phyloP scores from a whole-genome alignment of 1,140 invertebrate species.

The Radopholus similis region DNA sequence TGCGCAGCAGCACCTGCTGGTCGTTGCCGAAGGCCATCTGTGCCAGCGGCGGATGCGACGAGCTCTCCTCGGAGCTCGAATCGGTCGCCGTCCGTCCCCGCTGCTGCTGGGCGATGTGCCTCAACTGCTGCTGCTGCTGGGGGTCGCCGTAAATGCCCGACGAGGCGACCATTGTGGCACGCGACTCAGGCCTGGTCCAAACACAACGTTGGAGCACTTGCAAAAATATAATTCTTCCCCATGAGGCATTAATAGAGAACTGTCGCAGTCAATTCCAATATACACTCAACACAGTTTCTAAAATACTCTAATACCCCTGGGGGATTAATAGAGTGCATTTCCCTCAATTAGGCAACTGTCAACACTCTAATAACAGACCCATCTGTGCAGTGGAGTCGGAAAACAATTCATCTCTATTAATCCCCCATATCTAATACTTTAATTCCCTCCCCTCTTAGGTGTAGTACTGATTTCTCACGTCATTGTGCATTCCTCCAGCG shows the following conservation, averaged over 20 bases:
- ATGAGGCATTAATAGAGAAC: not conserved
- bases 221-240: not conserved
- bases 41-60: not conserved
- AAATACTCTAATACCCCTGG: too few species aligned
- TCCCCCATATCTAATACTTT: not conserved
- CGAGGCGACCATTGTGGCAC: constrained; percentile 35
- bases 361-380: too few species aligned
- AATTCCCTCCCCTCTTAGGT: not conserved
- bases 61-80: too few species aligned
- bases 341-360: too few species aligned
- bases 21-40: not conserved
- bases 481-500: constrained; percentile 39
- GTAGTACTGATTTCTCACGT: constrained; percentile 31
- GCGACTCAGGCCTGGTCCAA: constrained; percentile 33
- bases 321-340: too few species aligned
- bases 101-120: not conserved
- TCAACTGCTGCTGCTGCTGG: not conserved
- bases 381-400: too few species aligned
- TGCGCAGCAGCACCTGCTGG: not conserved
- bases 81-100: too few species aligned
- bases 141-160: constrained; percentile 25
- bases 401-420: too few species aligned
- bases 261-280: not conserved
- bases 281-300: too few species aligned
- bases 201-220: not conserved